These are phyloP conservation scores for Gallinago solitaria DNA, from an alignment of 2,797 vertebrate genomes.

Conservation along the genomic window DNA sequence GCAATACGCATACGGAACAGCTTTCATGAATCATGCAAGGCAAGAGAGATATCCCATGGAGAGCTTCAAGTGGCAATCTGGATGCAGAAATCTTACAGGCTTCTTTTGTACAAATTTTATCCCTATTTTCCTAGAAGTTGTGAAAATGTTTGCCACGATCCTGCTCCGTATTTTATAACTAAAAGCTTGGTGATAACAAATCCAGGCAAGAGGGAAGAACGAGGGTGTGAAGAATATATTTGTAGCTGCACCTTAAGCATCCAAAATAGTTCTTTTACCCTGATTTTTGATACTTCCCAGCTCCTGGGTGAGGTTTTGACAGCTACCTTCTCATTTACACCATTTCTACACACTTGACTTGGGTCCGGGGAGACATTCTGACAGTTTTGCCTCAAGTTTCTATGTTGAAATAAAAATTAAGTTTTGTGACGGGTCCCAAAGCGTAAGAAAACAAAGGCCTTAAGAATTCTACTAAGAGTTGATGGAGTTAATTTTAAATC, in stretches of 20 bases:
- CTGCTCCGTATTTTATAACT: neutral
- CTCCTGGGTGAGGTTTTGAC: neutral
- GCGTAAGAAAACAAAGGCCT: fast-evolving
- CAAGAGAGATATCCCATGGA: fast-evolving
- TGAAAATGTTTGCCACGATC: neutral
- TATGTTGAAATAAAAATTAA: neutral
- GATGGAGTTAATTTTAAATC: neutral
- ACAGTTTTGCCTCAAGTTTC: neutral
- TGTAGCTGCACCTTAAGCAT: neutral
- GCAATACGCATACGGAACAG: neutral
- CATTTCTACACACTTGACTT: neutral
- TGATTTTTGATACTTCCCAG: neutral
- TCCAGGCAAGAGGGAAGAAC: neutral
- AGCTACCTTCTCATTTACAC: neutral
- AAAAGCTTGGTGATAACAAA: neutral
- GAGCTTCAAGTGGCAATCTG: neutral
- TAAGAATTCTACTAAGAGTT: neutral
- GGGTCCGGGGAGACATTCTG: neutral
- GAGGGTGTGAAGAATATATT: neutral
- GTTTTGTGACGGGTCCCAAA: neutral
- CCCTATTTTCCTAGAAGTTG: neutral
- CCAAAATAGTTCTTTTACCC: neutral
- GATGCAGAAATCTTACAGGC: neutral
- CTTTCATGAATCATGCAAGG: neutral
- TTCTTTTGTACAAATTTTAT: neutral